Conservation (phyloP, 2,888 invertebrate species). For the Philereme vetulata region DNA sequence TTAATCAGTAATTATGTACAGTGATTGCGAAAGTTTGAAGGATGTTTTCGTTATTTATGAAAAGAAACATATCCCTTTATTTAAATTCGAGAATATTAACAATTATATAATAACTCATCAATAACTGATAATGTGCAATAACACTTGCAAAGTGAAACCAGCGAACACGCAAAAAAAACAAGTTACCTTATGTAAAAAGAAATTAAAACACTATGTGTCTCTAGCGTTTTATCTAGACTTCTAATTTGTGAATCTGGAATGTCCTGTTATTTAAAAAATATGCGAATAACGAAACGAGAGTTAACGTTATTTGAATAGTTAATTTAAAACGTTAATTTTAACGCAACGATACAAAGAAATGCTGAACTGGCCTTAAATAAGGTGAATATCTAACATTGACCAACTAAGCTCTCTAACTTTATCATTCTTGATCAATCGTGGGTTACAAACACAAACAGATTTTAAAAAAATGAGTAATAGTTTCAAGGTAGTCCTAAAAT, state of each 20-base stretch:
- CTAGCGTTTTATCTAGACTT: slow-evolving; percentile 54
- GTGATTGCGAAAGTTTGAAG: too few species aligned
- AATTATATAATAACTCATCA: too few species aligned
- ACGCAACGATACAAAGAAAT: slow-evolving; percentile 49
- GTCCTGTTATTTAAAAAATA: slow-evolving; percentile 55
- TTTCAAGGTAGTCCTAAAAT: too few species aligned
- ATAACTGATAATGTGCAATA: slow-evolving; percentile 2
- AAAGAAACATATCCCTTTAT: not conserved
- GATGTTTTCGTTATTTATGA: not conserved
- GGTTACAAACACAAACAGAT: slow-evolving; percentile 16
- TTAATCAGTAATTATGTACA: too few species aligned
- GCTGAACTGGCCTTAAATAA: slow-evolving; percentile 61
- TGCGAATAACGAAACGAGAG: slow-evolving; percentile 34
- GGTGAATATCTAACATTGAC: slow-evolving; percentile 58
- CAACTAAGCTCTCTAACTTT: slow-evolving; percentile 51
- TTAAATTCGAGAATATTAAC: not conserved
- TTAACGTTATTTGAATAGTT: slow-evolving; percentile 24
- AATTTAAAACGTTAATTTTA: slow-evolving; percentile 32
- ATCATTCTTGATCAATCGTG: slow-evolving; percentile 36
- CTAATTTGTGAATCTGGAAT: slow-evolving; percentile 70
- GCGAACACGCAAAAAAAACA: slow-evolving; percentile 39
- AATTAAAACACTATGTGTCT: slow-evolving; percentile 63
- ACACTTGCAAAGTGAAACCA: slow-evolving; percentile 43
- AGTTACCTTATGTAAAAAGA: slow-evolving; percentile 48
- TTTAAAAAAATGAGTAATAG: too few species aligned